Conservation (phyloP, 2,113 vertebrate genomes). For the Clarias gariepinus region DNA sequence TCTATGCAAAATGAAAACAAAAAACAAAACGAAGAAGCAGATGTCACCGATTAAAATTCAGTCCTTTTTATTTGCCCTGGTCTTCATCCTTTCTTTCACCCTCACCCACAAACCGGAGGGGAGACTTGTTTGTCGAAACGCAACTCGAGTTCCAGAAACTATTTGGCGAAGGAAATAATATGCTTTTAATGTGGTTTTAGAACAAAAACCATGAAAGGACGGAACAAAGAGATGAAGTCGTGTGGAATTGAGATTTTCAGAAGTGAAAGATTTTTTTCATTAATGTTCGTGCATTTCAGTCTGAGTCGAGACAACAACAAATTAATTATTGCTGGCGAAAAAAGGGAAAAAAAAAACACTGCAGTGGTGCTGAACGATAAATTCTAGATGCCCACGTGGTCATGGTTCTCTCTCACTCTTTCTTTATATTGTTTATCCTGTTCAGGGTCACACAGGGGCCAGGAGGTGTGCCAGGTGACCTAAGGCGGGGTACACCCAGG, state of each 20-base stretch:
- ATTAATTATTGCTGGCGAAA: background rate
- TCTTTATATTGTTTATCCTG: too few relatives aligned
- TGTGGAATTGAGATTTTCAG: background rate
- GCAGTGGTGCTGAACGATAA: background rate
- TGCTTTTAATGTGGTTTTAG: constrained; percentile 48
- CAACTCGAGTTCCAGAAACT: constrained; percentile 47
- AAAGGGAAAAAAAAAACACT: background rate
- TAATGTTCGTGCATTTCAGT: background rate
- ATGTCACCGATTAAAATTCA: constrained; percentile 83
- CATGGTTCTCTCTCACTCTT: too few relatives aligned
- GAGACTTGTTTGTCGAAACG: constrained; percentile 40
- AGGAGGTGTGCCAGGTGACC: too few relatives aligned
- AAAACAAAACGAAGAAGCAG: constrained; percentile 65
- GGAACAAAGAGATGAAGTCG: constrained; percentile 45
- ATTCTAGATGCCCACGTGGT: background rate
- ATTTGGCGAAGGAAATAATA: constrained; percentile 47
- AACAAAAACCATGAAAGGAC: constrained; percentile 38
- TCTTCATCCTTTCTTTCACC: constrained; percentile 42
- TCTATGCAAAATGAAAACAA: constrained; percentile 81
- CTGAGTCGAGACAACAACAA: background rate
- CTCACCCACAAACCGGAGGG: constrained; percentile 41
- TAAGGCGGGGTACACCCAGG: too few relatives aligned
- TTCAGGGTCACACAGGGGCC: too few relatives aligned
- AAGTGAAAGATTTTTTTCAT: background rate
- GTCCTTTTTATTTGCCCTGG: constrained; percentile 28